Percentiles rank a stretch among this genome's conserved stretches.
These are phyloP conservation scores for Homarus americanus DNA, from an alignment of 1,140 invertebrate species.

Conservation along the genomic window DNA sequence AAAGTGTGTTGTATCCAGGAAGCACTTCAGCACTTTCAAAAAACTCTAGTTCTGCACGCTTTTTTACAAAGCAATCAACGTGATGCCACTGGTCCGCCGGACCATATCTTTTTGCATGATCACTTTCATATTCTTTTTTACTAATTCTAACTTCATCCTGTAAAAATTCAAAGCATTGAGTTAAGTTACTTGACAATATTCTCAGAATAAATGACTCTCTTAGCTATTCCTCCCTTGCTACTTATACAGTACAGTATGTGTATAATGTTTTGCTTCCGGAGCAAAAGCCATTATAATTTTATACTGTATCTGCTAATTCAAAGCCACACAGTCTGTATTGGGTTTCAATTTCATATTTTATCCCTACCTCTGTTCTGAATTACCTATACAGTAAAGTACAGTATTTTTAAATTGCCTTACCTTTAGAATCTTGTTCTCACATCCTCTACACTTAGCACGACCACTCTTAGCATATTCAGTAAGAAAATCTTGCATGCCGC, in stretches of 20 bases:
- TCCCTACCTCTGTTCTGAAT: too few species aligned
- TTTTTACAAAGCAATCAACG: constrained; percentile 92
- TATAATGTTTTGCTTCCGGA: too few species aligned
- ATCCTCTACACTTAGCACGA: constrained; percentile 88
- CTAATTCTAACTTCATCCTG: constrained; percentile 89
- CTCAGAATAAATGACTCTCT: too few species aligned
- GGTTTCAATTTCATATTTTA: too few species aligned
- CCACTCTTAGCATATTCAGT: constrained; percentile 95
- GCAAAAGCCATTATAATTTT: too few species aligned
- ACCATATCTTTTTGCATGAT: constrained; percentile 88
- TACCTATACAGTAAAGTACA: too few species aligned
- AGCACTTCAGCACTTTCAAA: constrained; percentile 85
- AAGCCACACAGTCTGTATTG: too few species aligned
- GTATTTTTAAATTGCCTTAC: too few species aligned
- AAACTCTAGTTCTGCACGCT: constrained; percentile 87
- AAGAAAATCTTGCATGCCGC: constrained; percentile 84
- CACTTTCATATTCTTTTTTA: constrained; percentile 92
- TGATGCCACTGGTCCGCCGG: constrained; percentile 90
- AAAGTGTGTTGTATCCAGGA: constrained; percentile 86
- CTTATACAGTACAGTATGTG: too few species aligned
- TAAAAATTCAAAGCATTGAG: not conserved
- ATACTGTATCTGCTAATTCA: too few species aligned
- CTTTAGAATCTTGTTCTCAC: constrained; percentile 92
- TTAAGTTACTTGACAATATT: too few species aligned
- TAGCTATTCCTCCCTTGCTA: too few species aligned